Evolutionary conservation across 2,113 vertebrate species (phyloP), one percentile per base, ranked within the genome.

Genomic region (Lates calcarifer): DNA sequence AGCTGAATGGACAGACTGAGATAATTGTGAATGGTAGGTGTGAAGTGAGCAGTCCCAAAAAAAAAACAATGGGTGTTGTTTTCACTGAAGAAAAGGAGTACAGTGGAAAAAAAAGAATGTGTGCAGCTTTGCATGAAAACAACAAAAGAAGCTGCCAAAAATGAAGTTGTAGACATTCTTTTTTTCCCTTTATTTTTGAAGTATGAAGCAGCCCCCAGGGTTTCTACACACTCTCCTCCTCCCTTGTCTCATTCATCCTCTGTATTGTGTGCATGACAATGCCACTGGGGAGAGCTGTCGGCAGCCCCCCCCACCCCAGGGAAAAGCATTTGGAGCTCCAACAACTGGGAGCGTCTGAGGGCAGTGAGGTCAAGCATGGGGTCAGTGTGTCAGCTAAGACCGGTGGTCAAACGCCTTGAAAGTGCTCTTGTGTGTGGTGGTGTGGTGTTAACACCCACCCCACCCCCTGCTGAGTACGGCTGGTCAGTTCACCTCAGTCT

Each of bases 351-450:
- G 64, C 29, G 29, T 47, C 55, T 39, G 41, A 45, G 82, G 75
- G 68, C 84, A 74, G 47, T 1, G 10, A 79, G 87, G 81, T 86
- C 75, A 86, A 84, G 41, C 75, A 37, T 31, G 72, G 88, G 90
- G 87, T 85, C 86, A 79, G 76, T 28, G 53, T 87, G 90, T 92
- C 77, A 55, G 84, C 78, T 35, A 73, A 80, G 74, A 64, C 77
- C 45, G 72, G 70, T 47, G 72, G 80, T 79, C 60, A 63, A 68
- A 77, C 14, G 57, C 60, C 82, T 82, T 77, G 22, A 47, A 80
- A 90, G 74, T 74, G 68, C 60, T 84, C 89, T 71, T 60, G 77
- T 58, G 71, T 28, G 9, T 74, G 57, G 41, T 68, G 77, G 71
- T 26, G 5, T 69, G 49, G 45, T 68, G 74, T 89, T 81, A 82